These are phyloP conservation scores for Gambusia yucatana DNA, from an alignment of 2,797 vertebrate genomes.

Conservation along the genomic window DNA sequence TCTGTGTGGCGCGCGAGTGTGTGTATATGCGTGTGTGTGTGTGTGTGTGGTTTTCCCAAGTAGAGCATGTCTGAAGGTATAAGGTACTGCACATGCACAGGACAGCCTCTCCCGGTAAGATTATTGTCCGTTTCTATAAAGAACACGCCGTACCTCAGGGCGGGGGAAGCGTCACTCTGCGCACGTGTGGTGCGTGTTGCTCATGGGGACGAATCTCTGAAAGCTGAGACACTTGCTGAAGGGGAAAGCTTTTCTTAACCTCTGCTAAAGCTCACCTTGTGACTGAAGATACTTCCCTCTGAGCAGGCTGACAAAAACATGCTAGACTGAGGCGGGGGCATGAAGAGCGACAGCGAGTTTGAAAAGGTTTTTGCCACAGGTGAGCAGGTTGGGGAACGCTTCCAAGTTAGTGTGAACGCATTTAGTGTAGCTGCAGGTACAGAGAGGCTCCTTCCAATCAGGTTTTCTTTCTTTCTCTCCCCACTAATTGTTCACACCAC, in stretches of 20 bases:
- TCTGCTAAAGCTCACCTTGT: constrained; percentile 42
- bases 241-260: constrained; percentile 57
- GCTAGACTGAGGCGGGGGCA: constrained; percentile 19
- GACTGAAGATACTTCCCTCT: constrained; percentile 23
- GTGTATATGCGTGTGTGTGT: background rate
- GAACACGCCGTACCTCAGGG: constrained; percentile 41
- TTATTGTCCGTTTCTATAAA: constrained; percentile 49
- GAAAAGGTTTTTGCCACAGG: constrained; percentile 11
- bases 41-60: constrained; percentile 35
- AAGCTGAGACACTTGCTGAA: constrained; percentile 25
- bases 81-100: constrained; percentile 21
- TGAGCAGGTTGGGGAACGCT: constrained; percentile 18
- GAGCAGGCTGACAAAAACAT: constrained; percentile 7
- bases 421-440: constrained; percentile 4
- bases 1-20: background rate
- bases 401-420: background rate
- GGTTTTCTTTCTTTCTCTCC: constrained; percentile 20
- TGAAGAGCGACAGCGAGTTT: constrained; percentile 1
- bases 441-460: constrained; percentile 16
- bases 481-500: background rate
- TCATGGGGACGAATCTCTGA: constrained; percentile 19
- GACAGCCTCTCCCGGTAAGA: constrained; percentile 28
- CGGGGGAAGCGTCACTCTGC: background rate
- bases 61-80: constrained; percentile 45
- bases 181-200: background rate